A percentile compares a stretch with the other conserved stretches of the same genome.
phyloP scores from a whole-genome alignment of 1,140 invertebrate species.

The Drosophila yakuba region DNA sequence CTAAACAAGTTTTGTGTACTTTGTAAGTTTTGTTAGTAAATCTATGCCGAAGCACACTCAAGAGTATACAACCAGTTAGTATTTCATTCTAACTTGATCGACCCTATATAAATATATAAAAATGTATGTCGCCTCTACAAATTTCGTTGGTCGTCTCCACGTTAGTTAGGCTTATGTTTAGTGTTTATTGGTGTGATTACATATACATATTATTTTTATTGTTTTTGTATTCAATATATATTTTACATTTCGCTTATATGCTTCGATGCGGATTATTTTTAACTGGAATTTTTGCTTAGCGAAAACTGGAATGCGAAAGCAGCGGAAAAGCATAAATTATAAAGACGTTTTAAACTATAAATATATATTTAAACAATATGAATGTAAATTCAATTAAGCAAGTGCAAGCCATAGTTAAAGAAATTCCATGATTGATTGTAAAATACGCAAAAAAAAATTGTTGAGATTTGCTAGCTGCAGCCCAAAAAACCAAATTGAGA shows the following conservation, averaged over 20 bases:
- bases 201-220: constrained; percentile 68
- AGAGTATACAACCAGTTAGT: constrained; percentile 1
- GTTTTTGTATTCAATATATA: constrained; percentile 70
- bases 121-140: constrained; percentile 17
- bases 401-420: constrained; percentile 52
- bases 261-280: constrained; percentile 45
- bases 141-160: constrained; percentile 45
- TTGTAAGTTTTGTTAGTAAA: constrained; percentile 56
- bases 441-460: constrained; percentile 47
- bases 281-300: constrained; percentile 70
- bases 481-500: constrained; percentile 20
- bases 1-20: constrained; percentile 52
- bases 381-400: constrained; percentile 50
- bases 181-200: constrained; percentile 74
- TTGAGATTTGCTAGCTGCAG: constrained; percentile 40
- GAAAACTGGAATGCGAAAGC: constrained; percentile 43
- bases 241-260: constrained; percentile 51
- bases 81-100: constrained; percentile 13
- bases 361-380: constrained; percentile 27
- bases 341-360: constrained; percentile 49
- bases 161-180: constrained; percentile 71
- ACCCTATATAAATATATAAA: constrained; percentile 5
- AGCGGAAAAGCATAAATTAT: neutral
- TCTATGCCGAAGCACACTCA: constrained; percentile 19
- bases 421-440: constrained; percentile 50